A percentile compares a stretch with the other conserved stretches of the same genome.
Evolutionary conservation across 2,888 invertebrate species (phyloP).

Genomic region (Phortica magna): DNA sequence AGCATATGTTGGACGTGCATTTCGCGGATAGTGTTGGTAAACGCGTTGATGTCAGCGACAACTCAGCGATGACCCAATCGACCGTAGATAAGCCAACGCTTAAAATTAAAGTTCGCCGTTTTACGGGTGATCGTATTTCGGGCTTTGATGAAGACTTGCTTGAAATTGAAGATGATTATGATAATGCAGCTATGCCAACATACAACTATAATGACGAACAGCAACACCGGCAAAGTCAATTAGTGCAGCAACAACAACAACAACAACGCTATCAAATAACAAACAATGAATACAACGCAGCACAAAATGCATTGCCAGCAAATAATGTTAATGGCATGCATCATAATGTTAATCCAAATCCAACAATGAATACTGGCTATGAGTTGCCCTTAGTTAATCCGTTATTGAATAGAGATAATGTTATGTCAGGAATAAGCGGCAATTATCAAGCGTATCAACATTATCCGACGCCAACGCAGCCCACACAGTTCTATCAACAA

Average conservation of each 20-base stretch:
- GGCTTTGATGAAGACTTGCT: not conserved
- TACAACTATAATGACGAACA: not conserved
- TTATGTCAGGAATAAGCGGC: no score
- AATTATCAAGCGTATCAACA: no score
- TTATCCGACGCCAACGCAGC: no score
- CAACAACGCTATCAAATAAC: no score
- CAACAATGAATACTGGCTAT: no score
- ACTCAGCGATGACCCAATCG: not conserved
- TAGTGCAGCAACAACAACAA: no score
- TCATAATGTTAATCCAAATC: no score
- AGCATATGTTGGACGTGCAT: conserved; percentile 65
- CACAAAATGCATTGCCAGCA: conserved; percentile 42
- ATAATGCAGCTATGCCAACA: no score
- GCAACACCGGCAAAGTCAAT: not conserved
- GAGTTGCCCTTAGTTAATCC: not conserved
- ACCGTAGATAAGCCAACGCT: conserved; percentile 36
- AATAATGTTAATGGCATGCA: conserved; percentile 46
- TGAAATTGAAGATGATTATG: not conserved
- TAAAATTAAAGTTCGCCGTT: conserved; percentile 67
- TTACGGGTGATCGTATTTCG: conserved; percentile 63
- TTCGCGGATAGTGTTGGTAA: no score
- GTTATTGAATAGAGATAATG: not conserved
- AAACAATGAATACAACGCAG: no score
- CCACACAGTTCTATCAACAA: no score
- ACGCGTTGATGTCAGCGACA: not conserved